phyloP scores from a whole-genome alignment of 2,888 invertebrate genomes.

The Dastarcus helophoroides region DNA sequence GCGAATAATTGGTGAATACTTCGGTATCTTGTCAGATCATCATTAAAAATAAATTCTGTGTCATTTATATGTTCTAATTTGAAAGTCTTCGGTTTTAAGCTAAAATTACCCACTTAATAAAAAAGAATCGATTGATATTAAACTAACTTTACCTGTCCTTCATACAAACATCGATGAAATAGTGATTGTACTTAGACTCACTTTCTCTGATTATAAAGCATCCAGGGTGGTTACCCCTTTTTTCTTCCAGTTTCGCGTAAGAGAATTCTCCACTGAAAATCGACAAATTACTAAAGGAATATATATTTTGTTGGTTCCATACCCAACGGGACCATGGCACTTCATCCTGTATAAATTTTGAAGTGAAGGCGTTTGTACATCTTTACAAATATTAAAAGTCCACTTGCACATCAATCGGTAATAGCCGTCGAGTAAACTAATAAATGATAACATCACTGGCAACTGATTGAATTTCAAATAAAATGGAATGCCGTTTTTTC shows the following conservation, averaged over 20 bases:
- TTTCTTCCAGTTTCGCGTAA: slow-evolving; percentile 70
- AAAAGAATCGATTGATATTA: slow-evolving; percentile 7
- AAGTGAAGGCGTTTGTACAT: slow-evolving; percentile 69
- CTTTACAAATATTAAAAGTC: slow-evolving; percentile 81
- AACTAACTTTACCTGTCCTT: slow-evolving; percentile 50
- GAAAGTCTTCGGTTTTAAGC: slow-evolving; percentile 57
- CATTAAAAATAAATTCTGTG: slow-evolving; percentile 45
- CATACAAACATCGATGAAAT: slow-evolving; percentile 70
- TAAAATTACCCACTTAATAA: slow-evolving; percentile 21
- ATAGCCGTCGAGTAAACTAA: slow-evolving; percentile 75
- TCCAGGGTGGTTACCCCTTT: slow-evolving; percentile 61
- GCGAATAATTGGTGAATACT: slow-evolving; percentile 51
- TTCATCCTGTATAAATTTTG: slow-evolving; percentile 58
- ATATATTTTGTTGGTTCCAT: slow-evolving; percentile 26
- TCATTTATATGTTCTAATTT: slow-evolving; percentile 50
- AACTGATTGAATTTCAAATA: slow-evolving; percentile 60
- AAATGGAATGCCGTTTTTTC: slow-evolving; percentile 65
- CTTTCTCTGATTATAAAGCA: slow-evolving; percentile 76
- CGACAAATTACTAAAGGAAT: not conserved
- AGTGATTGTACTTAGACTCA: slow-evolving; percentile 66
- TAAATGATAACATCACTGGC: slow-evolving; percentile 61
- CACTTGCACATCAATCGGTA: slow-evolving; percentile 79
- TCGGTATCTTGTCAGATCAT: slow-evolving; percentile 41
- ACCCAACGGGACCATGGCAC: slow-evolving; percentile 88
- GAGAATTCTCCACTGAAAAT: slow-evolving; percentile 67